phyloP scores from a whole-genome alignment of 1,140 invertebrate species.

The Euwallacea similis region DNA sequence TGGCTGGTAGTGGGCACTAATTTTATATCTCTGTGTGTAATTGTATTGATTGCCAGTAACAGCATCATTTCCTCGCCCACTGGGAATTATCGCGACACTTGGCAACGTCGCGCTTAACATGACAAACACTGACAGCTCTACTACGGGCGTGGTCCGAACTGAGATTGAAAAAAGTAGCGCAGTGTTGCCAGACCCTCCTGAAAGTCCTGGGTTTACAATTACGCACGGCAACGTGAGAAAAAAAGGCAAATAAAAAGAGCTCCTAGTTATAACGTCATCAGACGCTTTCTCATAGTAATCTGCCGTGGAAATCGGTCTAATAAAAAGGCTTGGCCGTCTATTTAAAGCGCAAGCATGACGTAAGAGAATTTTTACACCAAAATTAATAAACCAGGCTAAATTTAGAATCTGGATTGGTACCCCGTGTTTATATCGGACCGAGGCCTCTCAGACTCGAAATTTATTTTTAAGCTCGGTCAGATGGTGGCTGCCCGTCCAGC shows the following conservation, averaged over 20 bases:
- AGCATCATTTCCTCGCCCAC: too few relatives aligned
- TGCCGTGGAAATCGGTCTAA: conserved; percentile 9
- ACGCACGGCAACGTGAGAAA: too few relatives aligned
- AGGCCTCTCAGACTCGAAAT: conserved; percentile 22
- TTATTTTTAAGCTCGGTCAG: conserved; percentile 23
- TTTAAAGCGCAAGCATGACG: conserved; percentile 22
- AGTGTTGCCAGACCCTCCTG: neutral
- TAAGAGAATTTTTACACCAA: conserved; percentile 32
- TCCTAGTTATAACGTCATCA: neutral
- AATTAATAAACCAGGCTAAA: conserved; percentile 29
- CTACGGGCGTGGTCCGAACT: too few relatives aligned
- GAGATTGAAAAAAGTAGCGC: neutral
- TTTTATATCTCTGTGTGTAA: too few relatives aligned
- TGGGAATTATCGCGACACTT: too few relatives aligned
- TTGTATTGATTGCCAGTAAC: too few relatives aligned
- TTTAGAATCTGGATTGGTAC: conserved; percentile 25
- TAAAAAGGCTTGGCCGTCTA: conserved; percentile 32
- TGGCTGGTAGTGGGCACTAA: too few relatives aligned
- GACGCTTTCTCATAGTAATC: conserved; percentile 4
- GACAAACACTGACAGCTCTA: too few relatives aligned
- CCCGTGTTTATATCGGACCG: conserved; percentile 29
- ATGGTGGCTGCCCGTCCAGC: conserved; percentile 11
- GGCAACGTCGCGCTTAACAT: too few relatives aligned
- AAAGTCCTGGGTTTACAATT: too few relatives aligned
- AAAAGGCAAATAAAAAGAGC: too few relatives aligned